Evolutionary conservation across 53 echinoderm and acorn worm genomes (phyloP).

Genomic region (Hippasteria phrygiana): DNA sequence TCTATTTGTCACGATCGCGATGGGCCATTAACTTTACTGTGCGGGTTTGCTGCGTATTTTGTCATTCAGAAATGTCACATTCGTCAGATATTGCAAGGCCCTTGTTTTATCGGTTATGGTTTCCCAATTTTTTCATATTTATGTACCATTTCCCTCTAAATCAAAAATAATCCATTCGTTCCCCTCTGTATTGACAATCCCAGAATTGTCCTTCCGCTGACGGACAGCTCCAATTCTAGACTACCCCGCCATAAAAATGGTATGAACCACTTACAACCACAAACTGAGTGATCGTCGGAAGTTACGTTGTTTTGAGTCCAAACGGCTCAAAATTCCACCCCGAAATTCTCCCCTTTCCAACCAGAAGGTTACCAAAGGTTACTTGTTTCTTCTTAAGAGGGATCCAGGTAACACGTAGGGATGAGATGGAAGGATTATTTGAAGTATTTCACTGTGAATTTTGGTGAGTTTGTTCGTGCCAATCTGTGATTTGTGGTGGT

Average conservation of each 20-base stretch:
- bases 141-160: neutral
- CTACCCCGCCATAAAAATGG: neutral
- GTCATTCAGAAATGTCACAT: too few relatives aligned
- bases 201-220: neutral
- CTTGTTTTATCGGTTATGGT: too few relatives aligned
- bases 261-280: neutral
- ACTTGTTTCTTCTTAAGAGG: conserved; percentile 2
- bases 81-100: too few relatives aligned
- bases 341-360: neutral
- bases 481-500: neutral
- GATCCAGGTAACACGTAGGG: conserved; percentile 10
- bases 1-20: too few relatives aligned
- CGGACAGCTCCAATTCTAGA: neutral
- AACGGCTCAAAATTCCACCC: conserved; percentile 12
- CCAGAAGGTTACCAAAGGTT: neutral
- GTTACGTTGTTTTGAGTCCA: conserved; percentile 8
- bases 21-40: too few relatives aligned
- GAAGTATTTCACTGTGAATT: conserved; percentile 5
- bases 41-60: too few relatives aligned
- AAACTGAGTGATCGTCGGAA: neutral
- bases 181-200: neutral
- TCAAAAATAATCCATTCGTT: neutral
- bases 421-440: conserved; percentile 6
- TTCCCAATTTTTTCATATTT: too few relatives aligned
- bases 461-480: conserved; percentile 30